phyloP scores from a whole-genome alignment of 2,113 vertebrate genomes.

The Caracal caracal region DNA sequence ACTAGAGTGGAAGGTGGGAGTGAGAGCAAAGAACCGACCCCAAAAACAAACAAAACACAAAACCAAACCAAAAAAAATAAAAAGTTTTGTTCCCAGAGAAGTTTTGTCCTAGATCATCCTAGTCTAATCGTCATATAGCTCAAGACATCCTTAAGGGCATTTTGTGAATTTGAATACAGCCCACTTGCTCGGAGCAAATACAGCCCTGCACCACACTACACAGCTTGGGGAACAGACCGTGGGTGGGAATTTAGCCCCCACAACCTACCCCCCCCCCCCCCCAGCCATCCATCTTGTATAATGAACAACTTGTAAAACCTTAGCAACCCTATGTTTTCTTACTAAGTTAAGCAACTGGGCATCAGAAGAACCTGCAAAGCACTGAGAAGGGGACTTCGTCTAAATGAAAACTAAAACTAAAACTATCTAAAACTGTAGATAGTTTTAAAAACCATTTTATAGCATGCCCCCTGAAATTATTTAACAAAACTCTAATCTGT shows the following conservation, averaged over 20 bases:
- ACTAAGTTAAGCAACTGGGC: background rate
- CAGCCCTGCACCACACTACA: background rate
- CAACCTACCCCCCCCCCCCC: too few relatives aligned
- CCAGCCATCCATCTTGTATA: background rate
- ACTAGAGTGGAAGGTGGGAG: background rate
- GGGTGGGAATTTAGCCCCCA: background rate
- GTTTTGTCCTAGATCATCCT: too few relatives aligned
- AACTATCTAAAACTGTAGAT: background rate
- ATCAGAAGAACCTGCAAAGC: background rate
- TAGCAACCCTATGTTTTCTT: background rate
- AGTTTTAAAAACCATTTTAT: background rate
- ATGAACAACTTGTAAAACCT: background rate
- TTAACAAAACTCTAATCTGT: background rate
- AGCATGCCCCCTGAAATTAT: background rate
- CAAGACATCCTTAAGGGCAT: background rate
- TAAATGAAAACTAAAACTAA: too few relatives aligned
- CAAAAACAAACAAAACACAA: background rate
- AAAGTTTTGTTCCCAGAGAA: background rate
- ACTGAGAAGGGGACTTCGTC: background rate
- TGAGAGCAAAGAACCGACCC: background rate
- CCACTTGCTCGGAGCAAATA: background rate
- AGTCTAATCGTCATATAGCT: background rate
- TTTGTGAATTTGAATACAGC: background rate
- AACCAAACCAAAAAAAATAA: background rate
- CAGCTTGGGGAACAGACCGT: background rate